Evolutionary conservation across 2,797 vertebrate species (phyloP), one percentile per base, ranked within the genome.

Genomic region (Meriones psammophilus): DNA sequence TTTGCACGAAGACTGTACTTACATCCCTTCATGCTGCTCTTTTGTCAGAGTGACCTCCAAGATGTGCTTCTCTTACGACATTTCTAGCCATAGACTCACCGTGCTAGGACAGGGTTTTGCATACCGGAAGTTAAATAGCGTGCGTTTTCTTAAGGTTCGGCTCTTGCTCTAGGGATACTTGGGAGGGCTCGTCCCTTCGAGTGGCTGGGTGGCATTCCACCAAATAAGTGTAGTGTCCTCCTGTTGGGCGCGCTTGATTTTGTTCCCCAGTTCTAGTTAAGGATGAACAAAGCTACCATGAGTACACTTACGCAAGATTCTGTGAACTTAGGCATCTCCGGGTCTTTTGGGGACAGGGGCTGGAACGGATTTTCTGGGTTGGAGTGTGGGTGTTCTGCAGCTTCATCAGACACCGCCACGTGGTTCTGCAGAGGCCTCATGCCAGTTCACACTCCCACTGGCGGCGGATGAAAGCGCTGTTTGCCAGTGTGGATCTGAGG

Each of bases 361-460:
- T 83, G 28, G 15, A 81, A 36, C 54, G 33, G n/a, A 95, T 88
- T 74, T 92, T 86, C 54, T 95, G 74, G n/a, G 1, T 76, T 87
- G 22, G 77, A 56, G 46, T 26, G 46, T 81, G 50, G 30, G 30
- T 46, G 17, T 78, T 64, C 76, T 89, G 95, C 91, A 81, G 69
- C 39, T 96, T 92, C 30, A 91, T 92, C 71, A 80, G 79, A 95
- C 91, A 64, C 26, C 56, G 7, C 28, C 36, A 80, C 62, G 76
- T 20, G 39, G 4, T 77, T 94, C 62, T 94, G 10, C n/a, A 74
- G 93, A 92, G 17, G 24, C 58, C 79, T 88, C 89, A 56, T 58
- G 73, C 2, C 7, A 6, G 84, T 95, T 94, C 76, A 68, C 14
- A 80, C 30, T 73, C 78, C 30, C 62, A 85, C 20, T 28, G 28